phyloP scores from a whole-genome alignment of 2,888 invertebrate species.

The Carcina quercana region DNA sequence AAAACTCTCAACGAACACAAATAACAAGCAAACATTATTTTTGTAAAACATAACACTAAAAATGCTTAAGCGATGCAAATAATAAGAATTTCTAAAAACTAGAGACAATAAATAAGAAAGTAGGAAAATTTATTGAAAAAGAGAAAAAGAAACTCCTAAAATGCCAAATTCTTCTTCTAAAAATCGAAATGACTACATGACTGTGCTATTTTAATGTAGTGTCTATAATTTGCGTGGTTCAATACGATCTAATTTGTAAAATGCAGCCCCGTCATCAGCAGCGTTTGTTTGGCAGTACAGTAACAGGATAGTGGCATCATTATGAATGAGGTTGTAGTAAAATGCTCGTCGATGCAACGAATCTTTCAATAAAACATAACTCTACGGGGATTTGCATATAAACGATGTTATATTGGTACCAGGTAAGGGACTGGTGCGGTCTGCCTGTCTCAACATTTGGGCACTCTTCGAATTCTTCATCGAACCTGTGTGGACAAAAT shows the following conservation, averaged over 20 bases:
- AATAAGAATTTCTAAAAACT: slow-evolving; percentile 22
- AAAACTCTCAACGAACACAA: too few relatives aligned
- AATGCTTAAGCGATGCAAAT: slow-evolving; percentile 60
- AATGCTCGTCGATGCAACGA: slow-evolving; percentile 50
- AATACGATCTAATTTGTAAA: slow-evolving; percentile 27
- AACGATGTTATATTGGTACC: slow-evolving; percentile 64
- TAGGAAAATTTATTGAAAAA: slow-evolving; percentile 17
- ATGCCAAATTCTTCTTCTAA: too few relatives aligned
- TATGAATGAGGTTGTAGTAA: slow-evolving; percentile 40
- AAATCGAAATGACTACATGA: too few relatives aligned
- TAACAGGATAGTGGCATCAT: slow-evolving; percentile 37
- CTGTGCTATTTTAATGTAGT: too few relatives aligned
- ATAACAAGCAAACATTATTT: slow-evolving; percentile 33
- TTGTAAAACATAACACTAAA: slow-evolving; percentile 27
- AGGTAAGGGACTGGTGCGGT: slow-evolving; percentile 77
- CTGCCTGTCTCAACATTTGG: slow-evolving; percentile 78
- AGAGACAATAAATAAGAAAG: slow-evolving; percentile 20
- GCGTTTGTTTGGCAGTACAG: slow-evolving; percentile 30
- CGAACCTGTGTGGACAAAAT: slow-evolving; percentile 73
- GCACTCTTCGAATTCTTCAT: slow-evolving; percentile 81
- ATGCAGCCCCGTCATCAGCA: slow-evolving; percentile 51
- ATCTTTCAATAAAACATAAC: slow-evolving; percentile 36
- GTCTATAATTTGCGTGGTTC: slow-evolving; percentile 8
- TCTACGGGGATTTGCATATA: slow-evolving; percentile 60
- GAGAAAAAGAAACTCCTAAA: slow-evolving; percentile 18